Evolutionary conservation across 1,140 invertebrate genomes (phyloP).

Genomic region (Listronotus oregonensis): DNA sequence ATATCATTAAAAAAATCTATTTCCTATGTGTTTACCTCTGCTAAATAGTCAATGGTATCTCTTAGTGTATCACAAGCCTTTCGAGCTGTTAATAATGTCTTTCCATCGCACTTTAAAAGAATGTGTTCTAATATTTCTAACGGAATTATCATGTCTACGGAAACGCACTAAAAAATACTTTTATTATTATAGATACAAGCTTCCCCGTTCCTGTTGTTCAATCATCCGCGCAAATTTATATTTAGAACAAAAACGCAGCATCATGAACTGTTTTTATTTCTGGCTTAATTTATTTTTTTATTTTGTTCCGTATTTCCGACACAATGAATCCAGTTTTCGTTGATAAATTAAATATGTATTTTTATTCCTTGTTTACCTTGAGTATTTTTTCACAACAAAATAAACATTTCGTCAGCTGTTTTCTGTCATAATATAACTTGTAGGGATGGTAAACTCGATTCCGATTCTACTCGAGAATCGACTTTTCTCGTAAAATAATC

Average conservation of each 20-base stretch:
- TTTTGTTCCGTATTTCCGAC: slow-evolving; percentile 31
- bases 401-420: slow-evolving; percentile 12
- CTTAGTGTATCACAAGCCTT: slow-evolving; percentile 40
- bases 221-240: slow-evolving; percentile 19
- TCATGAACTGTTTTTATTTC: slow-evolving; percentile 26
- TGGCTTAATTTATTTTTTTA: slow-evolving; percentile 16
- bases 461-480: no score
- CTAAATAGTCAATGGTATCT: slow-evolving; percentile 45
- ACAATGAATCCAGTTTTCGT: slow-evolving; percentile 20
- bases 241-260: slow-evolving; percentile 38
- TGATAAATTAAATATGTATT: slow-evolving; percentile 18
- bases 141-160: slow-evolving; percentile 44
- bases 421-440: background rate
- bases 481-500: no score
- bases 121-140: slow-evolving; percentile 50
- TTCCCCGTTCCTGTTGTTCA: slow-evolving; percentile 8
- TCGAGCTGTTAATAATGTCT: slow-evolving; percentile 46
- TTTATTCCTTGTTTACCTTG: slow-evolving; percentile 28
- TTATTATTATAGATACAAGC: background rate
- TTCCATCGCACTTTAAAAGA: slow-evolving; percentile 48
- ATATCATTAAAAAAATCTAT: no score
- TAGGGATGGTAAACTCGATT: no score
- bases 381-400: slow-evolving; percentile 9
- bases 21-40: slow-evolving; percentile 34
- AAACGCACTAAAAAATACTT: slow-evolving; percentile 7